These are phyloP conservation scores for Pecten maximus DNA, from an alignment of 2,888 invertebrate species.

Conservation along the genomic window DNA sequence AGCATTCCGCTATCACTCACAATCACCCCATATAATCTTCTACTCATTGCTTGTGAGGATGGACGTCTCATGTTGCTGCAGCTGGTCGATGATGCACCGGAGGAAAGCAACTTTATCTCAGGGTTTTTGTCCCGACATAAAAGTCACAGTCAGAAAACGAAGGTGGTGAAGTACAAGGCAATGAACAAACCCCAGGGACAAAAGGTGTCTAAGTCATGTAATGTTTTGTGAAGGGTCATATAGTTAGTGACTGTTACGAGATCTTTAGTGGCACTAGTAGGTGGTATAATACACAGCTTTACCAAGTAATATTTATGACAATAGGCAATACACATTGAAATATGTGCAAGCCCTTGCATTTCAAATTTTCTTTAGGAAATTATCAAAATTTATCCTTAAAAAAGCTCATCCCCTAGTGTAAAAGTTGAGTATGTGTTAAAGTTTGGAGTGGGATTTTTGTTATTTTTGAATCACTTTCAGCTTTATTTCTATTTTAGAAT, in stretches of 20 bases:
- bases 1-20: slow-evolving; percentile 63
- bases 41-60: slow-evolving; percentile 69
- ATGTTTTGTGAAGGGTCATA: background rate
- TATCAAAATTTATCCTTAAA: too few relatives aligned
- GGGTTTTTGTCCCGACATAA: background rate
- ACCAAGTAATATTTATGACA: too few relatives aligned
- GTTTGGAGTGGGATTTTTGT: too few relatives aligned
- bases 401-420: too few relatives aligned
- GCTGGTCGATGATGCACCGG: slow-evolving; percentile 45
- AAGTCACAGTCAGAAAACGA: background rate
- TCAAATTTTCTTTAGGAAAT: too few relatives aligned
- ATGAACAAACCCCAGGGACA: background rate
- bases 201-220: background rate
- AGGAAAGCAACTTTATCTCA: background rate
- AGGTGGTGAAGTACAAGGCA: background rate
- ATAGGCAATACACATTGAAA: too few relatives aligned
- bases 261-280: too few relatives aligned
- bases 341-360: too few relatives aligned
- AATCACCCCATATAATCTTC: slow-evolving; percentile 59
- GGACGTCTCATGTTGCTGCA: slow-evolving; percentile 70
- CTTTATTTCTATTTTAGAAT: too few relatives aligned
- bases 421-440: too few relatives aligned
- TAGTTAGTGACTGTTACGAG: background rate
- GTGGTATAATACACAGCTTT: background rate
- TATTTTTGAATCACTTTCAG: too few relatives aligned